A percentile compares a stretch with the other conserved stretches of the same genome.
Conservation (phyloP, 1,140 invertebrate genomes). For the Chrysoperla carnea region DNA sequence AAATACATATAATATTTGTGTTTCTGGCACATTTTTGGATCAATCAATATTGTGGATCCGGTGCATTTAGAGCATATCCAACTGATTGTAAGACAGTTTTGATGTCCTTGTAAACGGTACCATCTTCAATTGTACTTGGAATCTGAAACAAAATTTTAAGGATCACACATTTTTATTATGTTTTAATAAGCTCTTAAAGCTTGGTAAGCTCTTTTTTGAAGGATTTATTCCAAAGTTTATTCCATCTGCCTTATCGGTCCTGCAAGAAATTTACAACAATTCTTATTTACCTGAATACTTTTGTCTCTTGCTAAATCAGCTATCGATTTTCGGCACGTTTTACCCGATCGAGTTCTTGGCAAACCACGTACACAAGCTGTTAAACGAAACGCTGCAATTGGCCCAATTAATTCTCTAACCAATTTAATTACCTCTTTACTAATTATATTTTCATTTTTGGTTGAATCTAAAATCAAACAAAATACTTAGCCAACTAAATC, state of each 20-base stretch:
- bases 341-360: slow-evolving; percentile 58
- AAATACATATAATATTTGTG: not conserved
- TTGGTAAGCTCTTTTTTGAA: not conserved
- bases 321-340: slow-evolving; percentile 73
- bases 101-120: slow-evolving; percentile 60
- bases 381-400: slow-evolving; percentile 72
- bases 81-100: slow-evolving; percentile 52
- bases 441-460: slow-evolving; percentile 37
- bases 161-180: not conserved
- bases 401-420: slow-evolving; percentile 67
- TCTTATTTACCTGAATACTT: slow-evolving; percentile 38
- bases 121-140: slow-evolving; percentile 77
- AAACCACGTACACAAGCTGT: slow-evolving; percentile 57
- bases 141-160: slow-evolving; percentile 32
- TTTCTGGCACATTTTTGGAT: no score
- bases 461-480: slow-evolving; percentile 24
- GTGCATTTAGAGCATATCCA: slow-evolving; percentile 53
- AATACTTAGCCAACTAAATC: slow-evolving; percentile 1
- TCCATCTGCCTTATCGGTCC: no score
- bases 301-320: slow-evolving; percentile 65
- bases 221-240: not conserved
- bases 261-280: not conserved
- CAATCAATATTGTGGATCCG: slow-evolving; percentile 33
- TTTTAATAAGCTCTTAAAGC: slow-evolving; percentile 1
- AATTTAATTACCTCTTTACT: slow-evolving; percentile 45